These are phyloP conservation scores for Endomychus coccineus DNA, from an alignment of 2,888 invertebrate genomes.

Conservation along the genomic window DNA sequence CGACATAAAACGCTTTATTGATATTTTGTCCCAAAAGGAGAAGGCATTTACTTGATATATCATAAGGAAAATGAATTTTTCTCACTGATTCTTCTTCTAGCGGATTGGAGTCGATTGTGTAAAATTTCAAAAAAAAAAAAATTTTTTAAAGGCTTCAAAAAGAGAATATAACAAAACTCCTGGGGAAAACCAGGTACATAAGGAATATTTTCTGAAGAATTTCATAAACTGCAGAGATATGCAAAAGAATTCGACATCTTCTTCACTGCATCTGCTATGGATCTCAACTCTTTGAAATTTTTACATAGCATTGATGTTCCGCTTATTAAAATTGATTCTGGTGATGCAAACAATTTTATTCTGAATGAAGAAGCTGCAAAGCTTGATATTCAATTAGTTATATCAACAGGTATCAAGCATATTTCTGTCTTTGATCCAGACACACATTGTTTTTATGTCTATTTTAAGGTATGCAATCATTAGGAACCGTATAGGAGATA, in stretches of 20 bases:
- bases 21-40: no score
- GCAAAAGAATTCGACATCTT: slow-evolving; percentile 56
- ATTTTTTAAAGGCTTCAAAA: slow-evolving; percentile 61
- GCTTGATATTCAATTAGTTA: slow-evolving; percentile 58
- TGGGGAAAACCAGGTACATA: slow-evolving; percentile 77
- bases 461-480: slow-evolving; percentile 62
- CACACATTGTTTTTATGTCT: no score
- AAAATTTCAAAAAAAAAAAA: slow-evolving; percentile 81
- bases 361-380: slow-evolving; percentile 62
- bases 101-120: slow-evolving; percentile 71
- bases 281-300: slow-evolving; percentile 64
- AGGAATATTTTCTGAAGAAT: slow-evolving; percentile 58
- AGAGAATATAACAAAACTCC: slow-evolving; percentile 60
- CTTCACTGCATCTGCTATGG: slow-evolving; percentile 79
- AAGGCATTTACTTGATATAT: no score
- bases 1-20: no score
- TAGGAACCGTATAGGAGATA: slow-evolving; percentile 56
- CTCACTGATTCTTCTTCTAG: no score
- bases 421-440: no score
- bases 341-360: slow-evolving; percentile 70
- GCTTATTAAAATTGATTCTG: slow-evolving; percentile 79
- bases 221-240: slow-evolving; percentile 50
- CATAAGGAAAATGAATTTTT: no score
- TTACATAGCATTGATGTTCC: slow-evolving; percentile 59
- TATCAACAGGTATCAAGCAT: slow-evolving; percentile 70